Conservation (phyloP, 2,888 invertebrate genomes). For the Ceraclea dissimilis region DNA sequence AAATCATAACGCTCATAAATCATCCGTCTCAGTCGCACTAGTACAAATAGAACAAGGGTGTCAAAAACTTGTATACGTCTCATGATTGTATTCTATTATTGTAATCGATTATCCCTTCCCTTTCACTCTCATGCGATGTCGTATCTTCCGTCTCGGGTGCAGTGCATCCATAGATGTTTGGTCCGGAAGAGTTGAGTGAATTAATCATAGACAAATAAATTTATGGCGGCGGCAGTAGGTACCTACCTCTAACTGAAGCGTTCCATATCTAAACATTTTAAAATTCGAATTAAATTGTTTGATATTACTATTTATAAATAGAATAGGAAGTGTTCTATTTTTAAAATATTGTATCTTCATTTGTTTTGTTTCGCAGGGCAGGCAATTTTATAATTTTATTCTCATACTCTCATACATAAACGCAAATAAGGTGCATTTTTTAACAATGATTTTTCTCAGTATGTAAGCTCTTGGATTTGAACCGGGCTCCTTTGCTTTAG, state of each 20-base stretch:
- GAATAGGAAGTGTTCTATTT: not conserved
- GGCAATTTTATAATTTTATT: no score
- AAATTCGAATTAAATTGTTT: not conserved
- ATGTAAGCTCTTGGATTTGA: no score
- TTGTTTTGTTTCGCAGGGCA: no score
- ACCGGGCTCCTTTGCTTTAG: no score
- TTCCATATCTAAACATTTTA: no score
- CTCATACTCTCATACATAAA: no score
- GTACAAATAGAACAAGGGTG: conserved; percentile 22
- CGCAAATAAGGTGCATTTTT: no score
- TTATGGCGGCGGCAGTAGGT: not conserved
- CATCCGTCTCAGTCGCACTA: conserved; percentile 16
- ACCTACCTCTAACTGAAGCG: not conserved
- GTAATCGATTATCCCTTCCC: not conserved
- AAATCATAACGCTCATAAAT: conserved; percentile 14
- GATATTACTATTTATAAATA: conserved; percentile 9
- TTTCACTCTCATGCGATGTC: not conserved
- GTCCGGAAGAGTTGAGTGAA: not conserved
- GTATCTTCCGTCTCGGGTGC: not conserved
- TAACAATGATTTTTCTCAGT: no score
- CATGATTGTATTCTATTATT: conserved; percentile 7
- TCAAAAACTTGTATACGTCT: conserved; percentile 17
- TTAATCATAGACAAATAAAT: conserved; percentile 2
- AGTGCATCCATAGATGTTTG: not conserved
- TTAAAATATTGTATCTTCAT: not conserved